Percentiles rank a stretch among this genome's conserved stretches.
These are phyloP conservation scores for Cheirogaleus medius DNA, from an alignment of 2,113 vertebrate species.

Conservation along the genomic window DNA sequence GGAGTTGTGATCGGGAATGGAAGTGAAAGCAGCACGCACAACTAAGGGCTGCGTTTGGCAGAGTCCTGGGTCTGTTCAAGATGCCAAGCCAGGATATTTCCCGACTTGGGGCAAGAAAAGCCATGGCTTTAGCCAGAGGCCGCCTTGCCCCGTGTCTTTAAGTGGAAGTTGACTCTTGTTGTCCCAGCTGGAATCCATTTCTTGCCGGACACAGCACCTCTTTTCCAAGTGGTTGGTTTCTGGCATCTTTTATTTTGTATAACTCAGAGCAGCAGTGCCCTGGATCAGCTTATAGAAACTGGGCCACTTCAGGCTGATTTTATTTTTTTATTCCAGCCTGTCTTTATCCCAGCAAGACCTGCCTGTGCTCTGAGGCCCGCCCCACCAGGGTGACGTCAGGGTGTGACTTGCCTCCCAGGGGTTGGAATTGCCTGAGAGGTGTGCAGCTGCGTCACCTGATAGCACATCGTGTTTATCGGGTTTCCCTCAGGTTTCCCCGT, in stretches of 20 bases:
- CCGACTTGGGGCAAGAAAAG: background rate
- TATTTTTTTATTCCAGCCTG: background rate
- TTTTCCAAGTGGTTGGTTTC: background rate
- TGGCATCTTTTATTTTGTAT: background rate
- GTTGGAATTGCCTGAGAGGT: background rate
- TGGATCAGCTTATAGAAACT: conserved; percentile 18
- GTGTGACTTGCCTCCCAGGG: background rate
- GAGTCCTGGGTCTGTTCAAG: background rate
- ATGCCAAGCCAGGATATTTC: background rate
- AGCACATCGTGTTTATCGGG: conserved; percentile 2
- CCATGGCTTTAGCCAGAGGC: background rate
- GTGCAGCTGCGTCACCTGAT: background rate
- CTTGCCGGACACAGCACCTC: background rate
- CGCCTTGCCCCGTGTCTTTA: background rate
- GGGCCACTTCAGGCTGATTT: conserved; percentile 4
- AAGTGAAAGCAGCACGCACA: background rate
- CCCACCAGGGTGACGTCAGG: background rate
- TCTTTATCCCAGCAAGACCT: background rate
- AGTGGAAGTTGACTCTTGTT: background rate
- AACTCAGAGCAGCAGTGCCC: background rate
- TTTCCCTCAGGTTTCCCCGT: conserved; percentile 50
- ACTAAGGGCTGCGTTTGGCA: background rate
- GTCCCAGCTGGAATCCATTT: background rate
- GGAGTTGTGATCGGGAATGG: background rate
- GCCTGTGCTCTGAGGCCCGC: background rate